Conservation (phyloP, 2,888 invertebrate species). For the Nineta flava region DNA sequence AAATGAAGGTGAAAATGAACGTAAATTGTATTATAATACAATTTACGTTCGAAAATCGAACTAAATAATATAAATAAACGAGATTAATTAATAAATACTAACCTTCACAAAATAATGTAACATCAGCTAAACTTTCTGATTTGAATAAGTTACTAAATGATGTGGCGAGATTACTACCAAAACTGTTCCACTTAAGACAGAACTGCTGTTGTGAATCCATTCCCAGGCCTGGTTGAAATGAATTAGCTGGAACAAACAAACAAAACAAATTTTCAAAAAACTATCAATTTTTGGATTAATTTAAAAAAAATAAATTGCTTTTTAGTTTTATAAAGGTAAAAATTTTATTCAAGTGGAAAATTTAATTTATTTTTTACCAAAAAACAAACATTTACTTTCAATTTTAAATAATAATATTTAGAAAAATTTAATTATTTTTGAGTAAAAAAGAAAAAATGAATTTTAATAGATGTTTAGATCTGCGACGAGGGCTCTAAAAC, state of each 20-base stretch:
- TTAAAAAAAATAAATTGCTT: too few species aligned
- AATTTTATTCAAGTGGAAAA: too few species aligned
- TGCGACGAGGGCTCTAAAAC: too few species aligned
- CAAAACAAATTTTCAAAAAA: slow-evolving; percentile 5
- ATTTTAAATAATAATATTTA: too few species aligned
- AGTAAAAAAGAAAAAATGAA: too few species aligned
- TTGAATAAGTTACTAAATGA: slow-evolving; percentile 86
- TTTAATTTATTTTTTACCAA: too few species aligned
- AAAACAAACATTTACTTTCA: too few species aligned
- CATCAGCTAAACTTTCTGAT: slow-evolving; percentile 83
- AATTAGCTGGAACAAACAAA: slow-evolving; percentile 38
- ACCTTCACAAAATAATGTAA: slow-evolving; percentile 89
- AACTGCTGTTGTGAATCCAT: slow-evolving; percentile 93
- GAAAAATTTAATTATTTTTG: too few species aligned
- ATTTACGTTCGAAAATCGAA: too few species aligned
- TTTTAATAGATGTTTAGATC: too few species aligned
- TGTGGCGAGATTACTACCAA: slow-evolving; percentile 82
- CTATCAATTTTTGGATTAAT: not conserved
- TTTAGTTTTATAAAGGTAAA: too few species aligned
- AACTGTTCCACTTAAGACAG: slow-evolving; percentile 92
- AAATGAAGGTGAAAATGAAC: not conserved
- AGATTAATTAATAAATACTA: slow-evolving; percentile 25
- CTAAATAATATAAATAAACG: not conserved
- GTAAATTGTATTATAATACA: not conserved
- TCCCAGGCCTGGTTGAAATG: slow-evolving; percentile 54